Evolutionary conservation across 2,113 vertebrate genomes (phyloP).

Genomic region (Terrapene triunguis): DNA sequence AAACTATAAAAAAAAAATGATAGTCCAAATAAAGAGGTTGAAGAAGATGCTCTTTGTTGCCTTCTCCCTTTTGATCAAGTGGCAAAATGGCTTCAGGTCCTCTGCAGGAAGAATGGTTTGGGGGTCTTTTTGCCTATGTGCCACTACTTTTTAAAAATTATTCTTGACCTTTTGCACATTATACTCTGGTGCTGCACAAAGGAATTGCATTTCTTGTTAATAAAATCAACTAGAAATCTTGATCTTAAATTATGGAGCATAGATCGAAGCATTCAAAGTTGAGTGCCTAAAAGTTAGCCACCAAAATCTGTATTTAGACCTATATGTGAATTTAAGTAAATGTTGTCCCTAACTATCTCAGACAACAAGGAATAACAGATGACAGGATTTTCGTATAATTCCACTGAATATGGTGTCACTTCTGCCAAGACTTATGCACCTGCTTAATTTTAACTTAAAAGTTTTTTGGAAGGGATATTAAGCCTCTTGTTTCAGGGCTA

Average conservation of each 20-base stretch:
- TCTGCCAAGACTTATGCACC: neutral
- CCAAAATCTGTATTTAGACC: neutral
- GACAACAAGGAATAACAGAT: neutral
- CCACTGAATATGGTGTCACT: neutral
- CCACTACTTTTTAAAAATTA: constrained; percentile 25
- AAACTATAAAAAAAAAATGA: neutral
- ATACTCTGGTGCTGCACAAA: neutral
- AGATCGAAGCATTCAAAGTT: neutral
- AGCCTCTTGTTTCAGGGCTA: rapidly evolving
- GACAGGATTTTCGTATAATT: neutral
- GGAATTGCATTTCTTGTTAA: constrained; percentile 13
- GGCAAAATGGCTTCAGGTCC: neutral
- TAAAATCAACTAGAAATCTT: neutral
- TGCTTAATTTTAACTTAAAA: neutral
- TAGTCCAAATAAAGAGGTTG: neutral
- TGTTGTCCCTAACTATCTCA: neutral
- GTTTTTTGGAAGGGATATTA: neutral
- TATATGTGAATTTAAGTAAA: neutral
- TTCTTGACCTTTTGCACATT: constrained; percentile 34
- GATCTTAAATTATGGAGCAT: neutral
- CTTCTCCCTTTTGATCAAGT: constrained; percentile 14
- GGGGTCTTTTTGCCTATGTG: neutral
- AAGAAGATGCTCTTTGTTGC: neutral
- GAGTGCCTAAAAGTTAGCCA: neutral
- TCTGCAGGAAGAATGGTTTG: neutral